phyloP scores from a whole-genome alignment of 1,140 invertebrate species.

The Rhopalosiphum maidis region DNA sequence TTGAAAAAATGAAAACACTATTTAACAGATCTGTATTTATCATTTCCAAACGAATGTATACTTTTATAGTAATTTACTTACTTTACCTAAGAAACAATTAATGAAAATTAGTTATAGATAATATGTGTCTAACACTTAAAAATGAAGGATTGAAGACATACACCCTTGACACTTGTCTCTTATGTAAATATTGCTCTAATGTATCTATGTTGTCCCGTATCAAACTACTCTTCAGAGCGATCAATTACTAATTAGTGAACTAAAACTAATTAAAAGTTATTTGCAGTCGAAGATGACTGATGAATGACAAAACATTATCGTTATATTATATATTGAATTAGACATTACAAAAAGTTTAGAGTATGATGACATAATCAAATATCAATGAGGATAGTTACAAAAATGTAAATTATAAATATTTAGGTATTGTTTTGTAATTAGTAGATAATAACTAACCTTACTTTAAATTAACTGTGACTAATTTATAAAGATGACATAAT shows the following conservation, averaged over 20 bases:
- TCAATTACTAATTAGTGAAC: background rate
- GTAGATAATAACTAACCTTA: background rate
- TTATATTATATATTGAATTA: background rate
- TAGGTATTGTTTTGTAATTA: background rate
- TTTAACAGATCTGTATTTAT: constrained; percentile 21
- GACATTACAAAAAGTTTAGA: background rate
- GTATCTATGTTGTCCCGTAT: background rate
- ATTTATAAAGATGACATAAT: background rate
- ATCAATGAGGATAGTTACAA: background rate
- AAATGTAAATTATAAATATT: background rate
- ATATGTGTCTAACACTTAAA: background rate
- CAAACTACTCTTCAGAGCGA: background rate
- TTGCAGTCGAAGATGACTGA: background rate
- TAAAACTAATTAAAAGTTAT: background rate
- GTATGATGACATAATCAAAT: background rate
- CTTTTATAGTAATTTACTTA: background rate
- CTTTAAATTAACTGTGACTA: background rate
- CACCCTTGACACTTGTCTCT: background rate
- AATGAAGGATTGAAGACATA: background rate
- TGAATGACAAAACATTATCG: background rate
- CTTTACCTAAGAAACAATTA: background rate
- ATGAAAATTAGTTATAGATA: background rate
- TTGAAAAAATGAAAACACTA: constrained; percentile 12
- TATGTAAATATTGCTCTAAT: background rate
- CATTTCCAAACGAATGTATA: constrained; percentile 31